Base-by-base conservation (phyloP, 1,140 invertebrate genomes). In the Paracyclopina nana region DNA sequence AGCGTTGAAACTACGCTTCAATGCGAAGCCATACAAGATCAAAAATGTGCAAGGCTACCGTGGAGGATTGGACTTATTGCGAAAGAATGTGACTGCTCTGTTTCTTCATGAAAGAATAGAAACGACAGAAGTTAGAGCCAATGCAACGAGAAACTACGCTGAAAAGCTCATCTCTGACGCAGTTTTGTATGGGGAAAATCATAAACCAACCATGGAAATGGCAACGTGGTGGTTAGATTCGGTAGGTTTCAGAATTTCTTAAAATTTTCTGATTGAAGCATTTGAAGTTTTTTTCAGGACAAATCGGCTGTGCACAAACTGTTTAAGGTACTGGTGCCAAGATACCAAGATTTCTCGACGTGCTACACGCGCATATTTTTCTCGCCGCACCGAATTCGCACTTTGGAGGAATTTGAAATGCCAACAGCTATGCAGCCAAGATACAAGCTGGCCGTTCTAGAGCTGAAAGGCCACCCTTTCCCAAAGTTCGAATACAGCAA, bases 101-200 rank as follows among this genome's bases (percentile, higher is more conserved):
- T 28, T 48, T 18, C 11, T 20, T 2, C 16, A 48, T 27, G 45
- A 48, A 27, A 24, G 45, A 4, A 48, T 48, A 4, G 20, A 48
- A 26, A 16, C 14, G 11, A 4, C n/a, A 16, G 9, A n/a, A 12
- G 16, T 16, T 29, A 4, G 24, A 16, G 45, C 45, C 12, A 14
- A 48, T 16, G 14, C 30, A 4, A 48, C 45, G 9, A 24, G 45
- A 40, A 24, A 28, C 22, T 48, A 48, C 25, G 22, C 45, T 4
- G 45, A 48, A 28, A 24, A 28, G 9, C 45, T 48, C n/a, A 48
- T 48, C n/a, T 48, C 45, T 4, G 45, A 48, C 6, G 45, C 45
- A 9, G 30, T 48, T 30, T 12, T 48, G 25, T 12, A 48, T 48
- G 45, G 45, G 4, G 45, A 48, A 14, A 26, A 28, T 11, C 45